Conservation (phyloP, 2,113 vertebrate genomes). For the Corythaixoides concolor region DNA sequence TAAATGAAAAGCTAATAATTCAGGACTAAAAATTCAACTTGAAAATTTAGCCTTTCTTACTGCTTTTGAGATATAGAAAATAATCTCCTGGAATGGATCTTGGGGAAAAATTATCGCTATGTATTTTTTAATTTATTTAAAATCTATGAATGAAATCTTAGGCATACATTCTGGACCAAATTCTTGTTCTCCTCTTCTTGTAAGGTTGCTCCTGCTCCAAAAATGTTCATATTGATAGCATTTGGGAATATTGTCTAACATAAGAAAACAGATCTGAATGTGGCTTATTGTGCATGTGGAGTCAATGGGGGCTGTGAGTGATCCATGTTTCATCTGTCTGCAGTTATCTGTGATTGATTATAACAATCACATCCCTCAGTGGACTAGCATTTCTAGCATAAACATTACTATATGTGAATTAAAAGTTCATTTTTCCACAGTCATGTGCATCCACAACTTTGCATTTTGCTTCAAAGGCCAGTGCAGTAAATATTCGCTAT, state of each 20-base stretch:
- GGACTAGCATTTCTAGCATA: not conserved
- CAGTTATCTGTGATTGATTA: not conserved
- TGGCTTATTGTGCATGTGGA: not conserved
- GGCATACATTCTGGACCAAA: not conserved
- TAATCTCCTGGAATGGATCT: not conserved
- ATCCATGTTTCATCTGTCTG: not conserved
- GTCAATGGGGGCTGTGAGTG: not conserved
- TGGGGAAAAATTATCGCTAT: not conserved
- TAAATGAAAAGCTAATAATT: not conserved
- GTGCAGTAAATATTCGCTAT: not conserved
- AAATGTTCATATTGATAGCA: not conserved
- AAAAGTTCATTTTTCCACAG: not conserved
- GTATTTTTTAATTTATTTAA: not conserved
- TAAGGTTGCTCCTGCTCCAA: not conserved
- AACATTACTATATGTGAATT: not conserved
- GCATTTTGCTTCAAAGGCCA: not conserved
- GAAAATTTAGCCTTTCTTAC: not conserved
- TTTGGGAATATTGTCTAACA: not conserved
- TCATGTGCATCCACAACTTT: not conserved
- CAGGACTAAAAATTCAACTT: not conserved
- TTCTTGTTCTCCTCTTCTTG: not conserved
- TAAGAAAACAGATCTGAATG: not conserved
- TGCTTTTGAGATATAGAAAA: not conserved
- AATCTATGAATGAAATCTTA: not conserved
- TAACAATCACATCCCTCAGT: not conserved